Conservation (phyloP, 2,888 invertebrate genomes). For the Mesochorus sp. region DNA sequence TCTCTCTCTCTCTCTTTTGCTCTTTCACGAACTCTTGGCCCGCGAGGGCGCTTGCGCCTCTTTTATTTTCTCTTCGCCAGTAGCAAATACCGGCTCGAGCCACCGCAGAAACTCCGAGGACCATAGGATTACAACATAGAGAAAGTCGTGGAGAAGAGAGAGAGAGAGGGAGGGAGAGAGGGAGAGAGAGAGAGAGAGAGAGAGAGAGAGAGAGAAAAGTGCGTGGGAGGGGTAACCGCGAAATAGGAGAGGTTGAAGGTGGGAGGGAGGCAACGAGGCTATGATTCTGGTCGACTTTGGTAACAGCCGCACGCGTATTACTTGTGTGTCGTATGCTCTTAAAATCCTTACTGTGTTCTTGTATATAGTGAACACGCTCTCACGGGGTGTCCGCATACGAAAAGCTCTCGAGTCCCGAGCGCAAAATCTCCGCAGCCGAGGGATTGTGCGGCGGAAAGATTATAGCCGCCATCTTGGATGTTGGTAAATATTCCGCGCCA, state of each 20-base stretch:
- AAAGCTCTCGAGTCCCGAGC: constrained; percentile 37
- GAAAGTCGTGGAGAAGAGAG: constrained; percentile 36
- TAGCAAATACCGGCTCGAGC: constrained; percentile 23
- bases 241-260: constrained; percentile 7
- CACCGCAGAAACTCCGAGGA: constrained; percentile 21
- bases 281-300: constrained; percentile 26
- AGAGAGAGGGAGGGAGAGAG: constrained; percentile 24
- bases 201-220: constrained; percentile 6
- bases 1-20: background rate
- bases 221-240: constrained; percentile 5
- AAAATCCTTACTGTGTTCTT: constrained; percentile 31
- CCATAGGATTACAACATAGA: constrained; percentile 31
- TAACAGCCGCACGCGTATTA: constrained; percentile 1
- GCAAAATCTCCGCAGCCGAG: constrained; percentile 68
- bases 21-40: background rate
- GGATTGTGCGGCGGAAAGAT: constrained; percentile 74
- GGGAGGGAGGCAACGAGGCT: background rate
- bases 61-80: constrained; percentile 8
- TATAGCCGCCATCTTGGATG: constrained; percentile 81
- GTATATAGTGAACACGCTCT: constrained; percentile 54
- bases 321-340: background rate
- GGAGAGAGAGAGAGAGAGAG: constrained; percentile 32
- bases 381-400: constrained; percentile 36
- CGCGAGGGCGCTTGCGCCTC: constrained; percentile 15
- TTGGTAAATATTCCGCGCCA: constrained; percentile 80